Percentiles rank a stretch among this genome's conserved stretches.
Conservation (phyloP, 64 coral and sea anemone genomes). For the Montipora foliosa region DNA sequence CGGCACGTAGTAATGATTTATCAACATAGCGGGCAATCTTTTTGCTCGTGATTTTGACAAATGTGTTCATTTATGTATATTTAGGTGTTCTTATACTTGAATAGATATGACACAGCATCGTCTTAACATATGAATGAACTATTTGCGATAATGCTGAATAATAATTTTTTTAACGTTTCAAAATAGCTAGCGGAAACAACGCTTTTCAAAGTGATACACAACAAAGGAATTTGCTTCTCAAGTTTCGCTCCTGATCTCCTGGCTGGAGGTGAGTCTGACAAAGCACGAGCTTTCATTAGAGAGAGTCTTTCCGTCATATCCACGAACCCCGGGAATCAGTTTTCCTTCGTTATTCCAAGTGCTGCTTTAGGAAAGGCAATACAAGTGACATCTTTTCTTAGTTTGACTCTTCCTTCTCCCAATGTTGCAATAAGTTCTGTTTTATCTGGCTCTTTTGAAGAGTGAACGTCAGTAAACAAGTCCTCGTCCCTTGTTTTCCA, state of each 20-base stretch:
- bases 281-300: slow-evolving; percentile 69
- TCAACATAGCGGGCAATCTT: too few species aligned
- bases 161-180: too few species aligned
- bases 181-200: not conserved
- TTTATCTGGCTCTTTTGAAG: slow-evolving; percentile 61
- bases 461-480: slow-evolving; percentile 55
- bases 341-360: slow-evolving; percentile 46
- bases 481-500: slow-evolving; percentile 54
- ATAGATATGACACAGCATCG: too few species aligned
- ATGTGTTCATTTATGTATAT: too few species aligned
- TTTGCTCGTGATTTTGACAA: too few species aligned
- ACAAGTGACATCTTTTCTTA: slow-evolving; percentile 60
- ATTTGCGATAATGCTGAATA: too few species aligned
- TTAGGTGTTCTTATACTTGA: too few species aligned
- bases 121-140: too few species aligned
- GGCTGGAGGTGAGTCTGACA: slow-evolving; percentile 58
- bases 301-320: not conserved
- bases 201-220: not conserved
- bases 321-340: too few species aligned
- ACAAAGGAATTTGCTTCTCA: slow-evolving; percentile 1
- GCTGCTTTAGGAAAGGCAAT: slow-evolving; percentile 68
- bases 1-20: too few species aligned
- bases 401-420: slow-evolving; percentile 70
- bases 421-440: slow-evolving; percentile 68
- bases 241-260: slow-evolving; percentile 60